Percentiles rank a stretch among this genome's conserved stretches.
phyloP scores from a whole-genome alignment of 2,113 vertebrate genomes.

The Sminthopsis crassicaudata region DNA sequence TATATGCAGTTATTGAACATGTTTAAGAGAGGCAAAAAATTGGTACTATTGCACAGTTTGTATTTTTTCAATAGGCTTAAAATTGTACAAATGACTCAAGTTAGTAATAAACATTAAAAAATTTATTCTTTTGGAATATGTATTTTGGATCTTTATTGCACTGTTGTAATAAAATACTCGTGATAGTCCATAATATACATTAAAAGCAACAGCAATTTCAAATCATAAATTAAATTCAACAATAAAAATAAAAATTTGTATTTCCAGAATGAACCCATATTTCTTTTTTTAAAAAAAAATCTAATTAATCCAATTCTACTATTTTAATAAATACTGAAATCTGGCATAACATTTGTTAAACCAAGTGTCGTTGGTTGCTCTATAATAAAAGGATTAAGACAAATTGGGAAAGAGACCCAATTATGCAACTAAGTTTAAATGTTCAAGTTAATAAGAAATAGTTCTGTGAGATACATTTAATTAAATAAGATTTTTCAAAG shows the following conservation, averaged over 20 bases:
- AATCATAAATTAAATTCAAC: slow-evolving; percentile 28
- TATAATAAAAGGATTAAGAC: not conserved
- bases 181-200: not conserved
- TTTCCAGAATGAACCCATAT: not conserved
- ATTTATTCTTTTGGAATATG: not conserved
- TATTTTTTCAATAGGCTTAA: slow-evolving; percentile 17
- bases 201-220: slow-evolving; percentile 30
- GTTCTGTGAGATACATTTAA: not conserved
- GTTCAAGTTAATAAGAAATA: slow-evolving; percentile 28
- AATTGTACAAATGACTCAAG: slow-evolving; percentile 31
- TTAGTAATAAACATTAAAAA: slow-evolving; percentile 34
- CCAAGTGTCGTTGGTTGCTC: not conserved
- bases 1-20: slow-evolving; percentile 23
- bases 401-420: slow-evolving; percentile 7
- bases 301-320: slow-evolving; percentile 11
- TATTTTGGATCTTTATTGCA: slow-evolving; percentile 25
- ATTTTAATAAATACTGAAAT: not conserved
- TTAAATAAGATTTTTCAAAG: slow-evolving; percentile 31
- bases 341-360: not conserved
- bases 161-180: not conserved
- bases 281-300: slow-evolving; percentile 15
- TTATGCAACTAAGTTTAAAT: slow-evolving; percentile 33
- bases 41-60: not conserved
- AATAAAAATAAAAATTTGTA: slow-evolving; percentile 40
- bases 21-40: slow-evolving; percentile 34